Conservation (phyloP, 2,888 invertebrate species). For the Lithophane semibrunnea region DNA sequence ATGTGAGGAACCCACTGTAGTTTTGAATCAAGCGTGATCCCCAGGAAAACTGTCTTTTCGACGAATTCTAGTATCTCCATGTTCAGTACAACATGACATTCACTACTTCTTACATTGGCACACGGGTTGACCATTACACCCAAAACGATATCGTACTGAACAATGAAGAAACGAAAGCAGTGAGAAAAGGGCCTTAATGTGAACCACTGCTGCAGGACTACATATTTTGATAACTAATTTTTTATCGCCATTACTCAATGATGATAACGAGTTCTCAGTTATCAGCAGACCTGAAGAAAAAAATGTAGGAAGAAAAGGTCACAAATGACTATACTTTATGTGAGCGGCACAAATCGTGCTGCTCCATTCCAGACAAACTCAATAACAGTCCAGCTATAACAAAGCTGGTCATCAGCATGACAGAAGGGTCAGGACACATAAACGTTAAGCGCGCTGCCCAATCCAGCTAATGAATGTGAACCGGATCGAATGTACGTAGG, state of each 20-base stretch:
- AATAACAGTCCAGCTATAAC: conserved; percentile 48
- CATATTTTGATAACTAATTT: not conserved
- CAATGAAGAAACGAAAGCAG: too few species aligned
- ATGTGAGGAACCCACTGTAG: too few species aligned
- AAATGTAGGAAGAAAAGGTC: not conserved
- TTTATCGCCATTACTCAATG: not conserved
- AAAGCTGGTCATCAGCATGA: conserved; percentile 49
- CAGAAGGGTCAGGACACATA: conserved; percentile 61
- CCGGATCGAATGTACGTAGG: conserved; percentile 60
- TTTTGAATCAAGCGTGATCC: too few species aligned
- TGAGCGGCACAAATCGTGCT: not conserved
- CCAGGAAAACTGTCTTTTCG: too few species aligned
- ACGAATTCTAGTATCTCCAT: too few species aligned
- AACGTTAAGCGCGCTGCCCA: conserved; percentile 63
- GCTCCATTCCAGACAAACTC: conserved; percentile 14
- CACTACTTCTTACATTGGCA: too few species aligned
- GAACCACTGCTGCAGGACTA: too few species aligned
- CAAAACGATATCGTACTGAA: too few species aligned
- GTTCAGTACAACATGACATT: too few species aligned
- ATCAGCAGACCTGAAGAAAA: not conserved
- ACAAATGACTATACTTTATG: not conserved
- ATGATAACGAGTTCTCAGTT: not conserved
- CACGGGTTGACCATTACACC: too few species aligned
- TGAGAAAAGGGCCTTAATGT: too few species aligned
- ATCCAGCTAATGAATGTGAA: conserved; percentile 71